These are phyloP conservation scores for Glyphotaelius pellucidus DNA, from an alignment of 2,888 invertebrate species.

Conservation along the genomic window DNA sequence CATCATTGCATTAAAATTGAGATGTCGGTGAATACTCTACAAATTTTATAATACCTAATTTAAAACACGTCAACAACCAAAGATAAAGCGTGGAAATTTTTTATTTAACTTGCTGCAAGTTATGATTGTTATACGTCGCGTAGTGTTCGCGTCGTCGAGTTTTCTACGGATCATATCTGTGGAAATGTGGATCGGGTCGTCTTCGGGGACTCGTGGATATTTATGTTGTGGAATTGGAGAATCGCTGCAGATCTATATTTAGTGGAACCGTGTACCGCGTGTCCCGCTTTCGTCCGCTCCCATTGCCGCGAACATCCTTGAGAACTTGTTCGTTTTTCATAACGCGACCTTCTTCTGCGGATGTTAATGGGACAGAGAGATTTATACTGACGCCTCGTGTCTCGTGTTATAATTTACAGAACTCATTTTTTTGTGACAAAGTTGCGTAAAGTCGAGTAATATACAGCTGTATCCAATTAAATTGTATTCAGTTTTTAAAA, in stretches of 20 bases:
- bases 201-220: conserved; percentile 27
- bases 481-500: background rate
- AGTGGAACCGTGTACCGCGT: conserved; percentile 9
- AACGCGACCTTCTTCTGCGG: conserved; percentile 43
- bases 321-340: conserved; percentile 46
- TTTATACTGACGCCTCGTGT: conserved; percentile 9
- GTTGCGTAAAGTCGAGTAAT: background rate
- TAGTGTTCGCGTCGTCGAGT: background rate
- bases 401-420: conserved; percentile 12
- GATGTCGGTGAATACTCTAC: background rate
- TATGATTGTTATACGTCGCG: background rate
- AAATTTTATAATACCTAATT: background rate
- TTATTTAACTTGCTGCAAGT: background rate
- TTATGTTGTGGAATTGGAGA: conserved; percentile 43
- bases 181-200: background rate
- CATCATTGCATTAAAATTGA: too few species aligned
- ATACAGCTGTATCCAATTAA: background rate
- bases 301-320: conserved; percentile 49
- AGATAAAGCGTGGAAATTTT: background rate
- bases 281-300: conserved; percentile 42
- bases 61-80: background rate
- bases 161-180: background rate
- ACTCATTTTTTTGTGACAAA: background rate
- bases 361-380: conserved; percentile 44
- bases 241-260: conserved; percentile 39